These are phyloP conservation scores for Budorcas taxicolor DNA, from an alignment of 2,113 vertebrate species.

Conservation along the genomic window DNA sequence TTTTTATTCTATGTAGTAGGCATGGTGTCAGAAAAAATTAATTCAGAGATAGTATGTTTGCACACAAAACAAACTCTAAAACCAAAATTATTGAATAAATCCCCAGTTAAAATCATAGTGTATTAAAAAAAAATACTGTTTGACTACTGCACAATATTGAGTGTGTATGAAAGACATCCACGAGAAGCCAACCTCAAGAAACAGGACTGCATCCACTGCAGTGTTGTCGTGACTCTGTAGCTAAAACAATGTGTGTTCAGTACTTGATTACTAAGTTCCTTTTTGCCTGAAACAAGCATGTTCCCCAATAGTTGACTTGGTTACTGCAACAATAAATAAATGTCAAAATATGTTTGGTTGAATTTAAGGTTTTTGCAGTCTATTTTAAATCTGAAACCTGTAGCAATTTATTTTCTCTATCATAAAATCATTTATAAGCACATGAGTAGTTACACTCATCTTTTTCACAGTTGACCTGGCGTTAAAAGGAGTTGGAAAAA, in stretches of 20 bases:
- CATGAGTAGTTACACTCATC: neutral
- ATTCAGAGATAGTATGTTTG: constrained; percentile 77
- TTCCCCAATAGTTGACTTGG: constrained; percentile 42
- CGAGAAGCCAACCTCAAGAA: neutral
- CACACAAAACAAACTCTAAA: constrained; percentile 69
- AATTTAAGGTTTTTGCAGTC: constrained; percentile 18
- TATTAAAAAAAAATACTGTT: constrained; percentile 52
- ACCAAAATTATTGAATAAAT: constrained; percentile 64
- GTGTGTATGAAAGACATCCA: neutral
- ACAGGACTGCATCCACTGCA: fast-evolving
- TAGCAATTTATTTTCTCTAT: constrained; percentile 1
- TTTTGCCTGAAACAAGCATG: neutral
- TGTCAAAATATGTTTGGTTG: neutral
- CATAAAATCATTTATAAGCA: neutral
- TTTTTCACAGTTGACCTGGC: constrained; percentile 47
- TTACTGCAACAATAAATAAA: constrained; percentile 18
- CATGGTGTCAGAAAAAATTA: constrained; percentile 80
- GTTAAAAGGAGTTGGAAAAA: constrained; percentile 42
- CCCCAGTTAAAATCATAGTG: constrained; percentile 52
- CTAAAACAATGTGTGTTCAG: neutral
- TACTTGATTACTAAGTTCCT: neutral
- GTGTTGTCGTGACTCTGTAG: neutral
- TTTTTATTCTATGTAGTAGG: constrained; percentile 73
- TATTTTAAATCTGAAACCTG: constrained; percentile 52
- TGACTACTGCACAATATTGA: neutral